These are phyloP conservation scores for Myiagra hebetior DNA, from an alignment of 2,113 vertebrate species.

Conservation along the genomic window DNA sequence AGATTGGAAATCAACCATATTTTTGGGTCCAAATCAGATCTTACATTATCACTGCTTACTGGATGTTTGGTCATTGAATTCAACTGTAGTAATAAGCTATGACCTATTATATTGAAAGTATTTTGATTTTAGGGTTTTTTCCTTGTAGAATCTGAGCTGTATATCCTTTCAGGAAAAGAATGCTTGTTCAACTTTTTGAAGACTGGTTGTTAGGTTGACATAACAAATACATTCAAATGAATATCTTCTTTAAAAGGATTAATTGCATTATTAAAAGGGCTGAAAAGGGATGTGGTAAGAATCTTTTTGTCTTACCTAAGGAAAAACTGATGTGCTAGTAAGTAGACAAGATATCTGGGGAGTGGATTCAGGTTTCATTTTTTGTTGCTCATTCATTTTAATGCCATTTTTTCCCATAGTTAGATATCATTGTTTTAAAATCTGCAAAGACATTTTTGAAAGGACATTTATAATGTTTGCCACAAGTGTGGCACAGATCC, in stretches of 20 bases:
- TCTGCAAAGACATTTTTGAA: not conserved
- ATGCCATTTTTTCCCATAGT: not conserved
- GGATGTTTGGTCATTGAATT: not conserved
- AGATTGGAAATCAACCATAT: not conserved
- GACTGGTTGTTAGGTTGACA: not conserved
- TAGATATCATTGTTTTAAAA: not conserved
- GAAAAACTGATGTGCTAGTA: not conserved
- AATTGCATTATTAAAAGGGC: not conserved
- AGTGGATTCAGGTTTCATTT: not conserved
- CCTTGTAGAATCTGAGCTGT: not conserved
- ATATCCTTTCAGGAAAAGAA: not conserved
- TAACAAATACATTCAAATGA: not conserved
- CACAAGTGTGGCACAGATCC: not conserved
- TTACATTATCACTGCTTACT: not conserved
- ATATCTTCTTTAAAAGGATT: not conserved
- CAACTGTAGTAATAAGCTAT: not conserved
- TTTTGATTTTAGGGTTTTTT: not conserved
- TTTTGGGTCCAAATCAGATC: not conserved
- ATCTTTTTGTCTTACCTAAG: not conserved
- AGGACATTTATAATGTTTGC: not conserved
- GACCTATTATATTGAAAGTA: not conserved
- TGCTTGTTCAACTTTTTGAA: not conserved
- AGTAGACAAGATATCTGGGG: not conserved
- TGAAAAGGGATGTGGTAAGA: not conserved
- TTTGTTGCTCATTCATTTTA: not conserved